Percentiles rank a stretch among this genome's conserved stretches.
Evolutionary conservation across 1,140 invertebrate genomes (phyloP).

Genomic region (silkworm (Bombyx mori)): ASM3026992v2 NC_085121.1:5577501-5578000

Average conservation of each 20-base stretch:
- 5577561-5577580: not conserved
- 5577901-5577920: not conserved
- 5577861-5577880: not conserved
- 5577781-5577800: not conserved
- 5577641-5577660: too few relatives aligned
- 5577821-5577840: constrained; percentile 10
- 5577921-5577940: constrained; percentile 42
- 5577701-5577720: too few relatives aligned
- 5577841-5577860: constrained; percentile 4
- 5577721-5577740: too few relatives aligned
- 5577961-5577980: constrained; percentile 45
- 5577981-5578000: constrained; percentile 53
- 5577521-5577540: too few relatives aligned
- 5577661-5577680: too few relatives aligned
- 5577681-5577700: too few relatives aligned
- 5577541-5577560: too few relatives aligned
- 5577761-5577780: not conserved
- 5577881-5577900: not conserved
- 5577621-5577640: too few relatives aligned
- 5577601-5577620: too few relatives aligned
- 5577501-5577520: not conserved
- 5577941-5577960: constrained; percentile 43
- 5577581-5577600: not conserved
- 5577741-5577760: too few relatives aligned
- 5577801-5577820: constrained; percentile 3